Percentiles rank a stretch among this genome's conserved stretches.
These are phyloP conservation scores for Rhabdophis nuchalis DNA, from an alignment of 2,797 vertebrate species.

Conservation along the genomic window DNA sequence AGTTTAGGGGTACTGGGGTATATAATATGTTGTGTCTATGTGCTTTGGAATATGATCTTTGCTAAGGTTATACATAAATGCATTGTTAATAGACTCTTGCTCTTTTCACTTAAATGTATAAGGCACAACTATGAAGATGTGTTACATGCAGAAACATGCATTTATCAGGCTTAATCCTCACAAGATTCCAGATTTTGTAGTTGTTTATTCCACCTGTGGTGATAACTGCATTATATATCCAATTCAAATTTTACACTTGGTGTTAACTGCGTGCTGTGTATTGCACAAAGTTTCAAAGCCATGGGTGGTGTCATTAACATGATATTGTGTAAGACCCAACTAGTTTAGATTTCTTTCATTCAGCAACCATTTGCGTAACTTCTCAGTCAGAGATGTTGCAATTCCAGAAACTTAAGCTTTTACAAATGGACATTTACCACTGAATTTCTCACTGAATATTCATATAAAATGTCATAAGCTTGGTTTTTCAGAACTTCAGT, in stretches of 20 bases:
- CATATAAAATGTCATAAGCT: background rate
- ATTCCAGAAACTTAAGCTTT: background rate
- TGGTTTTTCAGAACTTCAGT: background rate
- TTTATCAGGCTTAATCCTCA: slow-evolving; percentile 29
- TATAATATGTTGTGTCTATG: background rate
- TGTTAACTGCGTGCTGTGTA: background rate
- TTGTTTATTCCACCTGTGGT: background rate
- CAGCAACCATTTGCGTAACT: background rate
- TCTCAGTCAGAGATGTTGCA: background rate
- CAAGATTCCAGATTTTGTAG: slow-evolving; percentile 15
- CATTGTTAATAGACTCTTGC: background rate
- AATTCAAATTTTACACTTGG: background rate
- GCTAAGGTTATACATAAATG: slow-evolving; percentile 14
- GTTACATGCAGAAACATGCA: slow-evolving; percentile 34
- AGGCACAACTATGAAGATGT: slow-evolving; percentile 38
- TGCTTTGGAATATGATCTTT: background rate
- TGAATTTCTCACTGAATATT: background rate
- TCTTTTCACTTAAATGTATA: background rate
- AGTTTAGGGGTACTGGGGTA: background rate
- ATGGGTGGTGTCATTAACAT: background rate
- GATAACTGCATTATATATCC: background rate
- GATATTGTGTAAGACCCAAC: background rate
- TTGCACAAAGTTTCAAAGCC: background rate
- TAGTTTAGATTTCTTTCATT: background rate
- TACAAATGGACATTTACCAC: background rate